phyloP scores from a whole-genome alignment of 2,113 vertebrate species.

The Triplophysa rosa region DNA sequence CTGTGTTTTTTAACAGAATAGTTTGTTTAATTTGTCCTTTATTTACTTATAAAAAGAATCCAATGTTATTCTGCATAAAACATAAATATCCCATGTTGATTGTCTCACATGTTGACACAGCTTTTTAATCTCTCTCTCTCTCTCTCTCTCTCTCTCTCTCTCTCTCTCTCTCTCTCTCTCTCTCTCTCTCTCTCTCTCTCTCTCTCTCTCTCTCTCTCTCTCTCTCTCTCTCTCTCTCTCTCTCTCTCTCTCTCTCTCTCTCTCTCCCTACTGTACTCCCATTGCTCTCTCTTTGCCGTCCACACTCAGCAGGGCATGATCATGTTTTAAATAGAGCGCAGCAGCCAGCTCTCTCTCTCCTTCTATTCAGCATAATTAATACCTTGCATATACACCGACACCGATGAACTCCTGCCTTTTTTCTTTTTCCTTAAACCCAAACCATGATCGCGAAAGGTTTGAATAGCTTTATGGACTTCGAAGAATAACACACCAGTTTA shows the following conservation, averaged over 20 bases:
- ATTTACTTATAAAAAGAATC: neutral
- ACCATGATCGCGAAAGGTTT: conserved; percentile 63
- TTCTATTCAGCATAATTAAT: conserved; percentile 79
- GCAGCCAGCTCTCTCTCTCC: conserved; percentile 66
- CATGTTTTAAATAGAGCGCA: conserved; percentile 67
- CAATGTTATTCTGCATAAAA: neutral
- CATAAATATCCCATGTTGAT: neutral
- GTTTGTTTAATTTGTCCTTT: neutral
- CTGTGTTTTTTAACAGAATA: no score
- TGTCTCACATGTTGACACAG: neutral
- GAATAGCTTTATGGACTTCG: conserved; percentile 71
- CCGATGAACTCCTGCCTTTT: conserved; percentile 69
- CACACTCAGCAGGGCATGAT: conserved; percentile 43
- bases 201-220: no score
- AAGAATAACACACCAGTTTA: conserved; percentile 62
- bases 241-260: no score
- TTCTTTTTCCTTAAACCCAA: conserved; percentile 48
- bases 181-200: no score
- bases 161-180: no score
- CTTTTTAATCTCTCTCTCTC: neutral
- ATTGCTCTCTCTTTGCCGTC: conserved; percentile 6
- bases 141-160: neutral
- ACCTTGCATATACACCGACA: conserved; percentile 76
- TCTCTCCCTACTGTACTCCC: neutral
- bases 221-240: no score